Evolutionary conservation across 2,113 vertebrate species (phyloP), one percentile per base, ranked within the genome.

Genomic region (Misgurnus mizolepis): DNA sequence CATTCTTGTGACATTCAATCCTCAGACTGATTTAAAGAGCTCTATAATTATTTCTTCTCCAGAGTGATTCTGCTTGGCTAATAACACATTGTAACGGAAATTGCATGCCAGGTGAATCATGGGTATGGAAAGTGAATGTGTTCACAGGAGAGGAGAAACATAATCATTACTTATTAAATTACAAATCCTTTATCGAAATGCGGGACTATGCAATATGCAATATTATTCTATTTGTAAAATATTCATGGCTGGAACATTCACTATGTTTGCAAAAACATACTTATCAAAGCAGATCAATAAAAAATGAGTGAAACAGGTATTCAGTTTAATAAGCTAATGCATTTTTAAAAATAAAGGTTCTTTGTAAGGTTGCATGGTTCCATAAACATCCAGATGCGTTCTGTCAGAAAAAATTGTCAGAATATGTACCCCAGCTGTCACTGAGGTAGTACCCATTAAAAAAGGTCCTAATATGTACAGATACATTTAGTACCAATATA

Each of bases 1-100:
- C 6, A 17, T 53, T 62, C 45, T n/a, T 41, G 58, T n/a, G 15
- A 41, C 45, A 77, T 77, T 55, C 74, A 34, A 50, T 50, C 27
- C 58, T 39, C 49, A 7, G 34, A 49, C 45, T 34, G 43, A 73
- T 58, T 73, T 60, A 5, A 41, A 40, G n/a, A 39, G 43, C 58
- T 47, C 40, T 75, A 9, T 75, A 75, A 75, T 75, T 75, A 49
- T 75, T 58, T 34, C 72, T 75, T 49, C 41, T 62, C 72, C 58
- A 49, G 18, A 75, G 47, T 9, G 40, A n/a, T 18, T 61, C 11
- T 61, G 18, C 39, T 70, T 45, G 12, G 17, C 17, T 56, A 74
- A 74, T 74, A 18, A 61, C 40, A 60, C n/a, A 74, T 61, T 74
- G 55, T 61, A 5, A 60, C 5, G 11, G 55, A 47, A 74, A 61